Conservation (phyloP, 2,888 invertebrate genomes). For the Ashinkailepas kermadecensis region DNA sequence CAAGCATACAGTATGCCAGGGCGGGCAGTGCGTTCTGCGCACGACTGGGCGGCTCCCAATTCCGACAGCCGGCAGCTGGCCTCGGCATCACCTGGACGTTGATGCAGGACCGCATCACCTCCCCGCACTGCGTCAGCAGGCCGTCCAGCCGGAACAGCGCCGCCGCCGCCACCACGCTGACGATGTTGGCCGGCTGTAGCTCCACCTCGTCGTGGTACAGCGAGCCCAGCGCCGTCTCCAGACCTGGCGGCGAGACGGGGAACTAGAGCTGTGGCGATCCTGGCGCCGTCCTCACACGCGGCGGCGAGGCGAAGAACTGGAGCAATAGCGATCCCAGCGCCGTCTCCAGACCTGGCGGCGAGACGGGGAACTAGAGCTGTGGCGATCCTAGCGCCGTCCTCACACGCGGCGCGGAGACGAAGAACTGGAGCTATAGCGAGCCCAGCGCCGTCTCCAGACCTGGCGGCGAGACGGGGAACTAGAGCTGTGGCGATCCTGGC, state of each 20-base stretch:
- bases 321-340: slow-evolving; percentile 69
- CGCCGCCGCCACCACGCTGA: slow-evolving; percentile 42
- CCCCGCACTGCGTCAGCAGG: slow-evolving; percentile 61
- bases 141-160: slow-evolving; percentile 65
- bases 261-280: slow-evolving; percentile 15
- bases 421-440: no score
- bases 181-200: slow-evolving; percentile 45
- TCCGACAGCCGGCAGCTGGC: not conserved
- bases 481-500: not conserved
- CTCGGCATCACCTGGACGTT: slow-evolving; percentile 49
- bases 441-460: slow-evolving; percentile 63
- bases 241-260: slow-evolving; percentile 47
- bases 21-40: no score
- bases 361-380: slow-evolving; percentile 29
- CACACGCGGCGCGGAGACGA: no score
- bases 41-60: no score
- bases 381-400: no score
- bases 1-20: no score
- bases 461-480: slow-evolving; percentile 41
- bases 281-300: no score
- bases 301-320: no score
- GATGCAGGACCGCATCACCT: slow-evolving; percentile 66
- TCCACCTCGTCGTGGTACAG: slow-evolving; percentile 66
- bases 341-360: slow-evolving; percentile 54
- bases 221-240: slow-evolving; percentile 63